Evolutionary conservation across 2,113 vertebrate species (phyloP).

Genomic region (Menidia beryllina): DNA sequence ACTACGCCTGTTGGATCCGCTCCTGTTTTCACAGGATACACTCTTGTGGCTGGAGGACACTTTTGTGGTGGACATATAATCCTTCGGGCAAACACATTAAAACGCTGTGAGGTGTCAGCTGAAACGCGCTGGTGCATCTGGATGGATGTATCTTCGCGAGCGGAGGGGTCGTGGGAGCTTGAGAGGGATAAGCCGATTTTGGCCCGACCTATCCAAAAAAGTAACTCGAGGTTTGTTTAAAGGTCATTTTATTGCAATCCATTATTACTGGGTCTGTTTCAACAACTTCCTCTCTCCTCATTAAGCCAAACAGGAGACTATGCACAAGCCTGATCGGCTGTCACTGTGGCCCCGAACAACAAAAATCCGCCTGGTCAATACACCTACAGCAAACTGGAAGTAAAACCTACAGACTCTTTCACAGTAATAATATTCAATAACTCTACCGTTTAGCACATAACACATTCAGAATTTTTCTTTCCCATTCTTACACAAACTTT

Average conservation of each 20-base stretch:
- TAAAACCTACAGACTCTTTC: no score
- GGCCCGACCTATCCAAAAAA: conserved; percentile 53
- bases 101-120: conserved; percentile 38
- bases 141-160: conserved; percentile 22
- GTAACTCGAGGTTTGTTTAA: conserved; percentile 48
- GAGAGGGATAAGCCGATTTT: conserved; percentile 49
- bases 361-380: conserved; percentile 22
- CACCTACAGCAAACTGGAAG: no score
- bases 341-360: conserved; percentile 18
- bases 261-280: conserved; percentile 20
- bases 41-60: background rate
- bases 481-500: no score
- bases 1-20: background rate
- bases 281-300: conserved; percentile 20
- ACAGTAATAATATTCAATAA: no score
- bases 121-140: conserved; percentile 35
- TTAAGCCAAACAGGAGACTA: conserved; percentile 22
- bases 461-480: no score
- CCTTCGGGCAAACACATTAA: conserved; percentile 41
- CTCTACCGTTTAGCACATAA: no score
- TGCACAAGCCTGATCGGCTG: background rate
- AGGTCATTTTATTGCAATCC: conserved; percentile 56
- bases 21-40: background rate
- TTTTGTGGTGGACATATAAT: conserved; percentile 14
- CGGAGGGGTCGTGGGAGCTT: background rate